A percentile compares a stretch with the other conserved stretches of the same genome.
phyloP scores from a whole-genome alignment of 2,113 vertebrate species.

The Smithornis capensis region DNA sequence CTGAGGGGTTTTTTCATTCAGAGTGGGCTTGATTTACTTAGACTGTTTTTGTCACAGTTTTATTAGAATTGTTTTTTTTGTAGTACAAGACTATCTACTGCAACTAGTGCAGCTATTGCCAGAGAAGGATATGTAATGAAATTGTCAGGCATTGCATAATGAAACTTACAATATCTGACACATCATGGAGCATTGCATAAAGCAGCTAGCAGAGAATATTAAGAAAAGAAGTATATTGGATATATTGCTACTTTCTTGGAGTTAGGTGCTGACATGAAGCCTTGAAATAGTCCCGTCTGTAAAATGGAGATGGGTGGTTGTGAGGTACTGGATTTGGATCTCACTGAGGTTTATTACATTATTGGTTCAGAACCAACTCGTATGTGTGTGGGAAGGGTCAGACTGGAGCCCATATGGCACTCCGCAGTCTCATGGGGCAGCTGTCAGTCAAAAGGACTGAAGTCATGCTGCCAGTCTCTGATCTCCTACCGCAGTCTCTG shows the following conservation, averaged over 20 bases:
- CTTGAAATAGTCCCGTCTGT: background rate
- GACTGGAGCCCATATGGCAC: too few species aligned
- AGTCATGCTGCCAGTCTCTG: too few species aligned
- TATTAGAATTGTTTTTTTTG: background rate
- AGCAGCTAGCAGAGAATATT: background rate
- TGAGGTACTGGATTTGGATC: too few species aligned
- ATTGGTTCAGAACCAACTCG: too few species aligned
- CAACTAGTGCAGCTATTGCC: background rate
- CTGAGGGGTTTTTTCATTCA: background rate
- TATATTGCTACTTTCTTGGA: background rate
- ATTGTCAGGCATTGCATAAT: background rate
- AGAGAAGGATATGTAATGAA: background rate
- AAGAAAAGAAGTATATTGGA: background rate
- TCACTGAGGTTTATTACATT: too few species aligned
- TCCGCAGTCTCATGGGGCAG: too few species aligned
- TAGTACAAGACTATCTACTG: background rate
- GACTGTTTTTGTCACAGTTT: background rate
- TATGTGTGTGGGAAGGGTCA: too few species aligned
- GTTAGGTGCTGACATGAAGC: background rate
- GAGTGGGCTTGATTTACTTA: fast-evolving
- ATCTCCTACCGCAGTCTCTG: too few species aligned
- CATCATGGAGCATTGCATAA: background rate
- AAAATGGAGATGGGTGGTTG: background rate
- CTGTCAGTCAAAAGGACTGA: too few species aligned
- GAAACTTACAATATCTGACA: background rate